Conservation (phyloP, 2,888 invertebrate species). For the Ceriagrion tenellum region DNA sequence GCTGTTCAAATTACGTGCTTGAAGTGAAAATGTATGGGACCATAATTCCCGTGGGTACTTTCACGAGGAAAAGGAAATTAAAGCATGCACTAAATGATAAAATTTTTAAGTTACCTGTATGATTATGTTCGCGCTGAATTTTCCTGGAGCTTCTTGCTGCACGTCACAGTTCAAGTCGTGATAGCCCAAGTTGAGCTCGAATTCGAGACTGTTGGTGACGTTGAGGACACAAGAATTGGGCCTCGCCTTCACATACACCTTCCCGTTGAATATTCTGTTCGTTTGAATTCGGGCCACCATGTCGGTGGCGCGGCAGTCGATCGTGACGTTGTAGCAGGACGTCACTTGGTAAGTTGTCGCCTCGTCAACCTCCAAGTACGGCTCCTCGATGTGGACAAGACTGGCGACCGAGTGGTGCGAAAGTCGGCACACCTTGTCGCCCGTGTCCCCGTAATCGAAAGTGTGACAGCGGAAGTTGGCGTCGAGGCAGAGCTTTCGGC, state of each 20-base stretch:
- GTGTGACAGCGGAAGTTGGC: slow-evolving; percentile 77
- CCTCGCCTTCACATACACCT: slow-evolving; percentile 78
- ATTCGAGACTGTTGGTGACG: slow-evolving; percentile 76
- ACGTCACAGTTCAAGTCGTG: slow-evolving; percentile 78
- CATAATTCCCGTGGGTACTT: no score
- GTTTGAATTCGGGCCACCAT: slow-evolving; percentile 77
- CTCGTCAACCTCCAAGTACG: slow-evolving; percentile 76
- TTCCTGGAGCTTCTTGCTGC: slow-evolving; percentile 76
- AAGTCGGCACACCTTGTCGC: slow-evolving; percentile 76
- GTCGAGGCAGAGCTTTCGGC: slow-evolving; percentile 76
- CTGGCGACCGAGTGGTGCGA: slow-evolving; percentile 77
- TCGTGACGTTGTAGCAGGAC: slow-evolving; percentile 77
- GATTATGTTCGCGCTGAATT: slow-evolving; percentile 77
- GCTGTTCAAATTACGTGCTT: no score
- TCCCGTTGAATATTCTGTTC: slow-evolving; percentile 78
- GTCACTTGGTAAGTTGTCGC: slow-evolving; percentile 77
- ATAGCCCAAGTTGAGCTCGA: slow-evolving; percentile 77
- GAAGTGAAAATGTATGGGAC: no score
- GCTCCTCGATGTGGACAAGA: slow-evolving; percentile 74
- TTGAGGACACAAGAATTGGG: slow-evolving; percentile 78
- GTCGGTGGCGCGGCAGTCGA: slow-evolving; percentile 77
- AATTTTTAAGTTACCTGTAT: slow-evolving; percentile 75
- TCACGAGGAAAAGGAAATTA: no score
- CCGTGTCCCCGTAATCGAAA: slow-evolving; percentile 77
- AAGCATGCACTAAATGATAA: not conserved